Base-by-base conservation (phyloP, 30 jellyfish, hydroid and myxozoan genomes). In the Hydractinia symbiolongicarpus region DNA sequence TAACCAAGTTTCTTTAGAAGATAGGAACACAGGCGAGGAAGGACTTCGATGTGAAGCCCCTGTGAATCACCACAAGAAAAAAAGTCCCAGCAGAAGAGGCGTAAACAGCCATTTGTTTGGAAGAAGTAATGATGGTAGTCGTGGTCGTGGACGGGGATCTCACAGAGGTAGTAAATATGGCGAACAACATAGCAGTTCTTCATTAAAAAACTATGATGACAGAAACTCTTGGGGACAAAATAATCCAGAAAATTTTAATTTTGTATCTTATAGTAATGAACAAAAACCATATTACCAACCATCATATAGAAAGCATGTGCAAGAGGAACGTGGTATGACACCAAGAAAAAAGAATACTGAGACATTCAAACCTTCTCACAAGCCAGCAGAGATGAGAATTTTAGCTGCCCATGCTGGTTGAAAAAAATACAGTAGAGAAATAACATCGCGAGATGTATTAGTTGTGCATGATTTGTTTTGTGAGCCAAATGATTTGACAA, bases 291-390 rank as follows among this genome's bases (percentile, higher is more conserved):
- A 30, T 30, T 30, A 30, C 44, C 44, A 30, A 30, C 44, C 44
- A 30, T 30, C 44, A 30, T 30, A 30, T 30, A 30, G 44, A 2
- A 30, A 30, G 44, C 44, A 30, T 30, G 44, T 30, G 44, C 44
- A 30, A 30, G 17, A 72, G 9, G 15, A 13, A 6, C 19, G 40
- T n/a, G 74, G 74, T 9, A n/a, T 64, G n/a, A 72, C 60, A 54
- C 79, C 87, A n/a, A 10, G 44, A 20, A 79, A 79, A 68, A 66
- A 52, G 62, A 79, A 79, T 54, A 79, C 87, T 21, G 87, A 79
- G 66, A 79, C 87, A 7, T 79, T 79, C 82, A 79, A 66, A 52
- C 87, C 87, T 15, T 79, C 87, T 10, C 83, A 79, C 66, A 79
- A 79, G 50, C 87, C 87, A 9, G 9, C 87, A 20, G 87, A 79